A percentile compares a stretch with the other conserved stretches of the same genome.
Evolutionary conservation across 1,140 invertebrate genomes (phyloP).

Genomic region (Philotrypesis tridentata): DNA sequence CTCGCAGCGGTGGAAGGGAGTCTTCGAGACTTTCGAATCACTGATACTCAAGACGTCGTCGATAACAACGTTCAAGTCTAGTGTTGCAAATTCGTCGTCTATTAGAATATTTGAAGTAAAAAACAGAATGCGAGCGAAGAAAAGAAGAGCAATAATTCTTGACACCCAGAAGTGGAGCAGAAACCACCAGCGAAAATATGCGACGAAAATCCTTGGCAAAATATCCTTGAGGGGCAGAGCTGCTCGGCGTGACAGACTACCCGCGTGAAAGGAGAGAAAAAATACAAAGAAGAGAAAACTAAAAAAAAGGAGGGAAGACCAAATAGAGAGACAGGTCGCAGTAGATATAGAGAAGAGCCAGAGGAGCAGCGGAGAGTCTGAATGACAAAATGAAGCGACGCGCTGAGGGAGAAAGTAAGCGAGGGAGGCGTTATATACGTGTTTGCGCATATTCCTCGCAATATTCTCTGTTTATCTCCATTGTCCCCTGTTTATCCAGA

Average conservation of each 20-base stretch:
- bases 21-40: too few relatives aligned
- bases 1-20: too few relatives aligned
- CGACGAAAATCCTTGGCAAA: slow-evolving; percentile 58
- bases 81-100: too few relatives aligned
- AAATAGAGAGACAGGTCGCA: slow-evolving; percentile 48
- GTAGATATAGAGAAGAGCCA: neutral
- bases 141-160: neutral
- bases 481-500: slow-evolving; percentile 59
- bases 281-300: slow-evolving; percentile 21
- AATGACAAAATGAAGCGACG: slow-evolving; percentile 18
- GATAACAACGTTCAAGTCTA: too few relatives aligned
- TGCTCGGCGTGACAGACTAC: slow-evolving; percentile 53
- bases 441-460: slow-evolving; percentile 70
- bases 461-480: slow-evolving; percentile 72
- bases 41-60: too few relatives aligned
- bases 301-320: slow-evolving; percentile 40
- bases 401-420: slow-evolving; percentile 50
- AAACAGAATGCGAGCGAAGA: too few relatives aligned
- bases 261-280: slow-evolving; percentile 38
- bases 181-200: slow-evolving; percentile 13
- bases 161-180: neutral
- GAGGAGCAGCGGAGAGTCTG: slow-evolving; percentile 1
- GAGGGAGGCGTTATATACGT: slow-evolving; percentile 58
- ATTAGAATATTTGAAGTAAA: too few relatives aligned
- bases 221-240: slow-evolving; percentile 55